Conservation (phyloP, 2,888 invertebrate genomes). For the Ceraclea dissimilis region DNA sequence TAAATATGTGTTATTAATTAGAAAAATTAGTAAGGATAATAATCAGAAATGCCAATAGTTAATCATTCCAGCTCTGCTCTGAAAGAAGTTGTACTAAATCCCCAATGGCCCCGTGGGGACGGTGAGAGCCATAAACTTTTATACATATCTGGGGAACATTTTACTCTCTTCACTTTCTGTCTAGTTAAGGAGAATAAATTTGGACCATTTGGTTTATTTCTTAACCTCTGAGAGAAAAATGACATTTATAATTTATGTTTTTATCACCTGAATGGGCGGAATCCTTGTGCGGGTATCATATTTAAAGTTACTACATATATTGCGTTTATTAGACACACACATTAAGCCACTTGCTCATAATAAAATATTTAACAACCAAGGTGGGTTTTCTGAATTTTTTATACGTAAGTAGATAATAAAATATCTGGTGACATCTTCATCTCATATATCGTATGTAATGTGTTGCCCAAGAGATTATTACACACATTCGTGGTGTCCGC, state of each 20-base stretch:
- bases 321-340: too few relatives aligned
- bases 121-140: constrained; percentile 21
- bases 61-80: neutral
- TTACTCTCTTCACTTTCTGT: constrained; percentile 19
- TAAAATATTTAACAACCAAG: too few relatives aligned
- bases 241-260: constrained; percentile 6
- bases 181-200: constrained; percentile 18
- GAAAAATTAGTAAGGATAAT: too few relatives aligned
- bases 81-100: constrained; percentile 17
- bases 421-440: too few relatives aligned
- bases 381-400: too few relatives aligned
- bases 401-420: too few relatives aligned
- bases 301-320: neutral
- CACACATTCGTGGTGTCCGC: too few relatives aligned
- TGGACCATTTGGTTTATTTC: constrained; percentile 17
- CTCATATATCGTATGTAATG: too few relatives aligned
- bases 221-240: constrained; percentile 3
- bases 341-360: too few relatives aligned
- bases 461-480: too few relatives aligned
- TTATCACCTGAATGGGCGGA: neutral
- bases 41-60: neutral
- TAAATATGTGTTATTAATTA: too few relatives aligned
- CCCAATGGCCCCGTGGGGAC: constrained; percentile 22
- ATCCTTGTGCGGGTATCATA: neutral
- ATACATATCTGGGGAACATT: constrained; percentile 24